A percentile compares a stretch with the other conserved stretches of the same genome.
These are phyloP conservation scores for Melanotaenia nigrans DNA, from an alignment of 2,797 vertebrate genomes.

Conservation along the genomic window DNA sequence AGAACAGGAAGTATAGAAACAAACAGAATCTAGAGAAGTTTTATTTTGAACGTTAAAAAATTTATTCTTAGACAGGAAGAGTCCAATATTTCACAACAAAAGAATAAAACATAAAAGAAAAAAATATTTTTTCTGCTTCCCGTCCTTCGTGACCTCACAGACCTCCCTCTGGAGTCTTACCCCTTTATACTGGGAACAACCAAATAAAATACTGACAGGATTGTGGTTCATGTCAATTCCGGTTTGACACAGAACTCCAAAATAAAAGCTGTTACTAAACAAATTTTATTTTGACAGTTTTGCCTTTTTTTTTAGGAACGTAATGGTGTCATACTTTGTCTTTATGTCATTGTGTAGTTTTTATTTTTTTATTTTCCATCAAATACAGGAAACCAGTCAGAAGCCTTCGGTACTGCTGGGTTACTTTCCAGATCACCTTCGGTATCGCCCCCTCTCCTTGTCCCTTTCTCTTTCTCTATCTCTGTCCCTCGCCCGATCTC, in stretches of 20 bases:
- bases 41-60: constrained; percentile 12
- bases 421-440: constrained; percentile 81
- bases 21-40: not conserved
- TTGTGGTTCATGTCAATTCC: constrained; percentile 18
- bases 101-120: not conserved
- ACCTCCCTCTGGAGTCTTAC: too few relatives aligned
- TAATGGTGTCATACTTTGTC: too few relatives aligned
- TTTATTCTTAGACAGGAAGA: constrained; percentile 34
- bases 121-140: not conserved
- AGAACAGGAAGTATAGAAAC: too few relatives aligned
- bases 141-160: not conserved
- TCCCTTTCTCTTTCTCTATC: constrained; percentile 89
- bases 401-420: not conserved
- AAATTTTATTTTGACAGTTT: constrained; percentile 13
- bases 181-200: not conserved
- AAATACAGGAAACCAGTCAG: constrained; percentile 17
- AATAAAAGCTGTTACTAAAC: constrained; percentile 22
- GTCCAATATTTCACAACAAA: constrained; percentile 38
- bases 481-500: constrained; percentile 89
- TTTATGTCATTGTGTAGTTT: constrained; percentile 18
- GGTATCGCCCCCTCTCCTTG: constrained; percentile 92
- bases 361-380: constrained; percentile 12
- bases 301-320: too few relatives aligned
- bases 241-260: constrained; percentile 3
- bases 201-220: constrained; percentile 3